These are phyloP conservation scores for Polyergus mexicanus DNA, from an alignment of 1,140 invertebrate genomes.

Conservation along the genomic window DNA sequence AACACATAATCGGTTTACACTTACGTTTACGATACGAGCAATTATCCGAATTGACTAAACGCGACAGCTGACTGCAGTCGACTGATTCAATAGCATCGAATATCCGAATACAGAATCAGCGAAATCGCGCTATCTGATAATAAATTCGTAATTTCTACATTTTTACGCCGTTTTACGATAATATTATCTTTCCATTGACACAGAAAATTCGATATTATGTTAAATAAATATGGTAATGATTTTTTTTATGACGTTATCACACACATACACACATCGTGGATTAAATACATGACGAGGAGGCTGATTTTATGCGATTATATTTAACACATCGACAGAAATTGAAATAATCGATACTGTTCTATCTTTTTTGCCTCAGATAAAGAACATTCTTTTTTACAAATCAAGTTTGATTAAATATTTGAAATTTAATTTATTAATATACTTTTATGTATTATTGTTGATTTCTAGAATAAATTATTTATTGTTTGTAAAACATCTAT, in stretches of 20 bases:
- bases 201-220: not conserved
- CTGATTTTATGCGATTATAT: not conserved
- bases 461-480: slow-evolving; percentile 18
- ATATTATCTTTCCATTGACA: not conserved
- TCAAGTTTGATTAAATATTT: not conserved
- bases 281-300: not conserved
- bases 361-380: not conserved
- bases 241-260: not conserved
- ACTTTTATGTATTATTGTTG: not conserved
- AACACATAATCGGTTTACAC: not conserved
- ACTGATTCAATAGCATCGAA: slow-evolving; percentile 15
- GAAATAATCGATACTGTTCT: not conserved
- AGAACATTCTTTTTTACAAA: not conserved
- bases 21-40: slow-evolving; percentile 1
- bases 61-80: not conserved
- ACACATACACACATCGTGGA: not conserved
- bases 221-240: slow-evolving; percentile 20
- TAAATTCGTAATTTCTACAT: not conserved
- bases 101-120: slow-evolving; percentile 3
- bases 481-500: not conserved
- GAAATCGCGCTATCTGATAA: slow-evolving; percentile 4
- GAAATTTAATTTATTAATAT: slow-evolving; percentile 1
- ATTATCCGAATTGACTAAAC: slow-evolving; percentile 25
- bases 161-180: not conserved
- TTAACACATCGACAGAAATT: not conserved